Evolutionary conservation across 2,888 invertebrate genomes (phyloP), one percentile per base, ranked within the genome.

Genomic region (Lypha dubia): DNA sequence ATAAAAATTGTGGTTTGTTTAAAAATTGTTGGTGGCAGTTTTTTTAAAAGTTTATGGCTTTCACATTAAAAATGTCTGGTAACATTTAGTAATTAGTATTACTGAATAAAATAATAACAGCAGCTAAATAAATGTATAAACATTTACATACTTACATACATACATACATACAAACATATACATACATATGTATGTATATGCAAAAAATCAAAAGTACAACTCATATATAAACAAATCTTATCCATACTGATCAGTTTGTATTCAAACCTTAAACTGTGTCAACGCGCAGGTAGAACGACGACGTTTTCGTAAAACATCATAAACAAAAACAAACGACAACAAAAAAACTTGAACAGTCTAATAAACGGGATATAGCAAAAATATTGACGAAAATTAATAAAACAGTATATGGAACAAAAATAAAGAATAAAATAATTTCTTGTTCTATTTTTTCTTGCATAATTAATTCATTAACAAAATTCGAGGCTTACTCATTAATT

Each of bases 281-380:
- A 77, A 81, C 68, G n/a, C 51, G 22, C 46, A 58, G 11, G 1
- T 49, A 8, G 24, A 49, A 68, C 38, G 46, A 22, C 67, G 22
- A 46, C 44, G 41, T 58, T 35, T 80, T 60, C 20, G 74, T 68
- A 32, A 22, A 67, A 28, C 53, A 63, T 44, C 32, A 79, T n/a
- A n/a, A n/a, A 38, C 56, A 35, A 6, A 82, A 51, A 22, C n/a
- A 46, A 76, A 20, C n/a, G n/a, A n/a, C n/a, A 53, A 35, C n/a
- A 56, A 56, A 15, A 62, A 60, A 68, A 38, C 17, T 56, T 17
- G 32, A 24, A 44, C 11, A 71, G 13, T 32, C 44, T 53, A 15
- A 51, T 17, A 56, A 80, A 80, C 76, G 76, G 67, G 56, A 84
- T 84, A 74, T 73, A 80, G 32, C 24, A 68, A 73, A 73, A 35